Base-by-base conservation (phyloP, 1,140 invertebrate species). In the Drosophila erecta region DNA sequence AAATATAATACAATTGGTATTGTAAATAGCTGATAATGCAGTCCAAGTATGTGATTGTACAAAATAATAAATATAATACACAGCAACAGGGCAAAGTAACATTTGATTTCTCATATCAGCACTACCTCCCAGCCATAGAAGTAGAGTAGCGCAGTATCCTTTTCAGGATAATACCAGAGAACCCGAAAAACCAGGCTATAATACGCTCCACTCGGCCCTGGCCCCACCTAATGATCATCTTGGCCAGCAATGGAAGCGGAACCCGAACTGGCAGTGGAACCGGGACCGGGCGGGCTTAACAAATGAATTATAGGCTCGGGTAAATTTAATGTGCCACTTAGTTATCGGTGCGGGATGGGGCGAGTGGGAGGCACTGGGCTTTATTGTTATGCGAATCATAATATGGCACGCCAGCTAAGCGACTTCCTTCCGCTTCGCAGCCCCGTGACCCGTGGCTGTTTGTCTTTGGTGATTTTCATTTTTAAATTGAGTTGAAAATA, bases 301-400 rank as follows among this genome's bases (percentile, higher is more conserved):
- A 87, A 87, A 89, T 87, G 79, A 87, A 89, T 87, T 87, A 87
- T 87, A 79, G 76, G 79, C 66, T 59, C 75, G 79, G 71, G 72
- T 73, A 83, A 89, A 89, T 79, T 89, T 87, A 87, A 87, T 87
- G 79, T 76, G 79, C 59, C 83, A 79, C 76, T 87, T 89, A 75
- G 79, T 83, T 79, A 73, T 73, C 37, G 66, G 51, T 44, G 53
- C 30, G 30, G 30, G 7, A 3, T 30, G 43, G 4, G 55, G 65
- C 30, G 30, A 2, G 6, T 17, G n/a, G 22, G 37, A 20, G 38
- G 44, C n/a, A 44, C 20, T 10, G 46, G 51, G 41, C 27, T 54
- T 76, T 76, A 76, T 57, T 76, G 65, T 76, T 76, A 76, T 76
- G 72, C 71, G 61, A 76, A 75, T 66, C 62, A 75, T 75, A 75